Conservation (phyloP, 2,113 vertebrate species). For the Triplophysa tibetana region DNA sequence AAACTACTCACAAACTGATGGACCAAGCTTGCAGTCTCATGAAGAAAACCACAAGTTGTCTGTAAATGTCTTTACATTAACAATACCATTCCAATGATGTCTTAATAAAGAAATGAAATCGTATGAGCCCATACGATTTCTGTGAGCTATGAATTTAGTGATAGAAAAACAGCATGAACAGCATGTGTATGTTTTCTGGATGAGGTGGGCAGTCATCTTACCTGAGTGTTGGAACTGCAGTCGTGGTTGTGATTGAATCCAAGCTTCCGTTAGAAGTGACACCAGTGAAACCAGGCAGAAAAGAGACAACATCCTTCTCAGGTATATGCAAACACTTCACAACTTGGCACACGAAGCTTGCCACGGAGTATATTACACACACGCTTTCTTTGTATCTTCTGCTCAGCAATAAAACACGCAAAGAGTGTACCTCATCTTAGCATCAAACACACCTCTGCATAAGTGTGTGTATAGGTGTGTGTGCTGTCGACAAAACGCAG, state of each 20-base stretch:
- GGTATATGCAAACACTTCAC: constrained; percentile 22
- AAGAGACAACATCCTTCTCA: constrained; percentile 60
- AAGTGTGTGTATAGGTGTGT: constrained; percentile 18
- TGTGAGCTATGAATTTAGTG: neutral
- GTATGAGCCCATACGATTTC: neutral
- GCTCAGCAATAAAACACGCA: constrained; percentile 19
- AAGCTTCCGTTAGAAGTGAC: constrained; percentile 59
- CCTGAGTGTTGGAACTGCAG: constrained; percentile 51
- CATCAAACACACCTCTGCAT: constrained; percentile 25
- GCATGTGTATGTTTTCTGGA: neutral
- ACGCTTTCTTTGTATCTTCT: neutral
- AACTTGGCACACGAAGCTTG: constrained; percentile 17
- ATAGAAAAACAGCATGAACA: neutral
- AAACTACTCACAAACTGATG: too few species aligned
- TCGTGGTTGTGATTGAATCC: constrained; percentile 53
- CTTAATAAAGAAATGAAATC: constrained; percentile 10
- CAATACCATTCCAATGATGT: too few species aligned
- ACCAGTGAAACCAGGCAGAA: constrained; percentile 61
- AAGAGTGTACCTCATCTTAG: neutral
- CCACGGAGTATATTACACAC: constrained; percentile 13
- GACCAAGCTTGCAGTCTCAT: too few species aligned
- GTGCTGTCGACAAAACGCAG: constrained; percentile 26
- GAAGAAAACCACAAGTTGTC: too few species aligned
- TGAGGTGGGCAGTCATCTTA: constrained; percentile 36
- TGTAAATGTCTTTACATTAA: too few species aligned